Conservation (phyloP, 2,797 vertebrate genomes). For the Coluber constrictor region DNA sequence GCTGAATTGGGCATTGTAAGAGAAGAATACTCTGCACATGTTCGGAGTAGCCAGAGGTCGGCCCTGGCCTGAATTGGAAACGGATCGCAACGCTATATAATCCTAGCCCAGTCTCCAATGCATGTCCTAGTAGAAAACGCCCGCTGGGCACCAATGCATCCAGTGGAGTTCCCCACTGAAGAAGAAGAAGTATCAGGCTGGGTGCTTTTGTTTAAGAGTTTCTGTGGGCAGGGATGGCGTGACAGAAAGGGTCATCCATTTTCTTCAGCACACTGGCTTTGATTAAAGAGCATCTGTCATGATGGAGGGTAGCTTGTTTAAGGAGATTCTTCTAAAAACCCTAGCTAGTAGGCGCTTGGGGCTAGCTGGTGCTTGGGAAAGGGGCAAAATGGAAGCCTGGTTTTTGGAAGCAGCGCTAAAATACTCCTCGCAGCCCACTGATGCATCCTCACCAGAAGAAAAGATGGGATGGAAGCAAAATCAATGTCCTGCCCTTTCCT, state of each 20-base stretch:
- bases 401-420: not conserved
- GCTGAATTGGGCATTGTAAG: no score
- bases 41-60: not conserved
- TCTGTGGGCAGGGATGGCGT: not conserved
- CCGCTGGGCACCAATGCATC: not conserved
- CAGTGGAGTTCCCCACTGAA: not conserved
- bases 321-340: not conserved
- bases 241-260: not conserved
- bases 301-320: not conserved
- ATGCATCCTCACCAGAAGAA: not conserved
- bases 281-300: not conserved
- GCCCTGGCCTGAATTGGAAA: not conserved
- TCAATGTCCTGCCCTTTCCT: not conserved
- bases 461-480: no score
- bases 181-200: not conserved
- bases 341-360: no score
- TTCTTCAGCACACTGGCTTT: not conserved
- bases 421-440: not conserved
- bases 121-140: not conserved
- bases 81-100: not conserved
- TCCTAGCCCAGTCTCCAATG: not conserved
- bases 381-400: not conserved
- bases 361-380: not conserved
- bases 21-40: slow-evolving; percentile 12
- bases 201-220: slow-evolving; percentile 6